A percentile compares a stretch with the other conserved stretches of the same genome.
phyloP scores from a whole-genome alignment of 2,888 invertebrate species.

The Vanessa cardui region DNA sequence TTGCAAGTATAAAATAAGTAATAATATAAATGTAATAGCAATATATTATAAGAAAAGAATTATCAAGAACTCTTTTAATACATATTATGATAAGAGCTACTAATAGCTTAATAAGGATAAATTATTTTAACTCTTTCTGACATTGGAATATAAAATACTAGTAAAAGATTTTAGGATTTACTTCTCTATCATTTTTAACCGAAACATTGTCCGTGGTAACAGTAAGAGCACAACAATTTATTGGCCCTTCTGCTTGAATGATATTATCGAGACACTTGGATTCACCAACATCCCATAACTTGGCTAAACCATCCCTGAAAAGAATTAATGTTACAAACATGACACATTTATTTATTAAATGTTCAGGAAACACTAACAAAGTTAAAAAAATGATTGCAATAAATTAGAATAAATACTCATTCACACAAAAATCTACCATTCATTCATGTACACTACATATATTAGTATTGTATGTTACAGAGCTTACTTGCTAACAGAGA shows the following conservation, averaged over 20 bases:
- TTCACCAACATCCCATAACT: constrained; percentile 87
- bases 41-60: no score
- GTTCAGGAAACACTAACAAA: not conserved
- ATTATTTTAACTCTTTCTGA: no score
- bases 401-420: not conserved
- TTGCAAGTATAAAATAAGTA: no score
- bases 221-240: constrained; percentile 83
- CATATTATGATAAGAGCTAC: no score
- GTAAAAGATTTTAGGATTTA: constrained; percentile 38
- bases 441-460: not conserved
- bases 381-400: not conserved
- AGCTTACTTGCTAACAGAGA: constrained; percentile 85
- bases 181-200: constrained; percentile 74
- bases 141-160: no score
- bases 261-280: constrained; percentile 81
- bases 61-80: no score
- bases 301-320: constrained; percentile 85
- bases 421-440: not conserved
- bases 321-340: not conserved
- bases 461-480: not conserved
- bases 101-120: no score
- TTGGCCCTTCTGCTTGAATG: constrained; percentile 74
- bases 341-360: no score
- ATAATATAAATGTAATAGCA: no score
- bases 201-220: constrained; percentile 56